Evolutionary conservation across 2,888 invertebrate species (phyloP), one percentile per base, ranked within the genome.

Genomic region (Drosophila emarginata): DNA sequence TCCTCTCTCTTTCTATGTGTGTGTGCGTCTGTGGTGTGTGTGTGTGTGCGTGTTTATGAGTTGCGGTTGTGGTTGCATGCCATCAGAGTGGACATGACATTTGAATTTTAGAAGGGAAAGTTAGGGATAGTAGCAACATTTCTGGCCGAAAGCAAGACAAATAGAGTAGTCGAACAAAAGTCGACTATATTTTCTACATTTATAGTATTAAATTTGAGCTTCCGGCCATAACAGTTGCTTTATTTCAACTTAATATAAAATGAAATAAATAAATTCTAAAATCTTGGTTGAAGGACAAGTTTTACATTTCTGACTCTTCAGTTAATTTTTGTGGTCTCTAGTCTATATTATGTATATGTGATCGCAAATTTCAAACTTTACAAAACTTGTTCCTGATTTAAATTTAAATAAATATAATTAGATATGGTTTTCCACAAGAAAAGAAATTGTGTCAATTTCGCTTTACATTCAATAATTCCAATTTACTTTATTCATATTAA

Each of bases 11-110:
- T 18, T 45, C 15, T 15, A 45, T 45, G 40, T 45, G 18, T 45
- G 18, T 45, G 45, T 45, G 11, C n/a, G 15, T 11, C 18, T 12
- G 18, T 45, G 18, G n/a, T n/a, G n/a, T 15, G 9, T 40, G 40
- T 11, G 45, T 12, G 18, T 45, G 18, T 45, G 77, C 81, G 87
- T 87, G 84, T 87, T 57, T 56, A 60, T 15, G 85, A 78, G 78
- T 68, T 84, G 87, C 64, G 82, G 86, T 76, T 80, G 65, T 45
- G 58, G 60, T 62, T 12, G 11, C 36, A 18, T 54, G 32, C 5
- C 45, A 45, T 45, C 45, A 45, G 45, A 45, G 45, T 18, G 45
- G 45, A 21, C 45, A 45, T 21, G 15, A 15, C 52, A 52, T 26
- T 26, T 52, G 52, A 26, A 6, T 52, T 52, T 26, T 9, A 26